Evolutionary conservation across 2,888 invertebrate species (phyloP).

Genomic region (Diaprepes abbreviatus): DNA sequence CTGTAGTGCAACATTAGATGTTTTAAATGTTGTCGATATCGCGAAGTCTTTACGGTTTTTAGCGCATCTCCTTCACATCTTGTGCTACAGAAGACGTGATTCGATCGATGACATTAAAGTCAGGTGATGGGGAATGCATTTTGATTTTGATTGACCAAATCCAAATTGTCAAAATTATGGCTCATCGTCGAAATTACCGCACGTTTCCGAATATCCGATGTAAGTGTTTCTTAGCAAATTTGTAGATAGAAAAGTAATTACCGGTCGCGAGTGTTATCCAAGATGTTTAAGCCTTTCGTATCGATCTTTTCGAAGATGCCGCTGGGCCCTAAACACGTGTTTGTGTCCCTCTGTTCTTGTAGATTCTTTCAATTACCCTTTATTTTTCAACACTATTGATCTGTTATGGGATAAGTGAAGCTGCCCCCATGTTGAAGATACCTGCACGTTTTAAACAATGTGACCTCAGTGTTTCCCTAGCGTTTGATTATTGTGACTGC

Average conservation of each 20-base stretch:
- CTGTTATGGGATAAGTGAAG: conserved; percentile 67
- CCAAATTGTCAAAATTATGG: conserved; percentile 43
- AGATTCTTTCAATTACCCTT: conserved; percentile 65
- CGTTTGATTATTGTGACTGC: conserved; percentile 70
- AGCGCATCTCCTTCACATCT: conserved; percentile 32
- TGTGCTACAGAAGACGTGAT: conserved; percentile 35
- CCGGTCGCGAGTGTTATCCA: conserved; percentile 58
- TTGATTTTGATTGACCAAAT: conserved; percentile 39
- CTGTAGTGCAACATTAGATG: conserved; percentile 56
- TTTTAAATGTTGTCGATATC: conserved; percentile 55
- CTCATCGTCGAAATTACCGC: conserved; percentile 58
- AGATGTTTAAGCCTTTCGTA: conserved; percentile 56
- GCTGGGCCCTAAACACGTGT: conserved; percentile 64
- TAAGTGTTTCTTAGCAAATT: conserved; percentile 56
- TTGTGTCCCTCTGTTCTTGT: conserved; percentile 64
- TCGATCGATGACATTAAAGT: conserved; percentile 41
- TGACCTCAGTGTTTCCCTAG: conserved; percentile 70
- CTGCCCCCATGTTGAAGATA: conserved; percentile 69
- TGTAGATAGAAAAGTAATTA: conserved; percentile 33
- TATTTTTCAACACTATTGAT: conserved; percentile 67
- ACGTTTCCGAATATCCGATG: conserved; percentile 64
- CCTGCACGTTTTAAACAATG: conserved; percentile 70
- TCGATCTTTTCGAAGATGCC: conserved; percentile 64
- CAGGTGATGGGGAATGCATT: conserved; percentile 44
- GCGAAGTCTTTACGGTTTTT: conserved; percentile 46